Evolutionary conservation across 2,888 invertebrate genomes (phyloP), one percentile per base, ranked within the genome.

Genomic region (Homarus gammarus): DNA sequence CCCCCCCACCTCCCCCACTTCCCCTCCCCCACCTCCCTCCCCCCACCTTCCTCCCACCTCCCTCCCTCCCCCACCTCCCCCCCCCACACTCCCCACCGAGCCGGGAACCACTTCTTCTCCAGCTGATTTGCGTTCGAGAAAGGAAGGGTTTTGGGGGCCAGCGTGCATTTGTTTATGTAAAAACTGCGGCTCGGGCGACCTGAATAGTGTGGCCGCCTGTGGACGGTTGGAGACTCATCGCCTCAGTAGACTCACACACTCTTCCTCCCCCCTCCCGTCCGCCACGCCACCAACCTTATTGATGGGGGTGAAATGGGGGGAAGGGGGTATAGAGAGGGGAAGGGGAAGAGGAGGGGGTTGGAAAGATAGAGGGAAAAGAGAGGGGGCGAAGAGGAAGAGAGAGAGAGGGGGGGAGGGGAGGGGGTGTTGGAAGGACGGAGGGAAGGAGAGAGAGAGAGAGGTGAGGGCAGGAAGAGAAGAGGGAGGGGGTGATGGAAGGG

Each of bases 101-200:
- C 81, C 64, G 36, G 36, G 8, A 68, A 44, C 40, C 82, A 64
- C 82, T 82, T 82, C 68, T 82, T 38, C 68, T 82, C 27, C 82
- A 64, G 64, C 82, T 40, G 82, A 68, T 82, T 82, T 82, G 49
- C 68, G 68, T 68, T 40, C 8, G 38, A 82, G 40, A 82, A 75
- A 51, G 27, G 84, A 56, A 84, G 56, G 84, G 84, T 33, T 36
- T 33, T 36, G 56, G 51, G 51, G 31, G 82, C 38, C 33, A 5
- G 33, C 36, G 27, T 36, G 51, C 84, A 84, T 84, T 84, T 84
- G 84, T 84, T 84, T 84, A 84, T 84, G 84, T 73, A 75, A 84
- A 84, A 84, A 84, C 84, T 75, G 73, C 75, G 84, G 84, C 33
- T 44, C 56, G 22, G 38, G 75, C 36, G 18, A 51, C 31, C 22